phyloP scores from a whole-genome alignment of 35 echinoderm and acorn worm genomes.

The Apostichopus californicus region DNA sequence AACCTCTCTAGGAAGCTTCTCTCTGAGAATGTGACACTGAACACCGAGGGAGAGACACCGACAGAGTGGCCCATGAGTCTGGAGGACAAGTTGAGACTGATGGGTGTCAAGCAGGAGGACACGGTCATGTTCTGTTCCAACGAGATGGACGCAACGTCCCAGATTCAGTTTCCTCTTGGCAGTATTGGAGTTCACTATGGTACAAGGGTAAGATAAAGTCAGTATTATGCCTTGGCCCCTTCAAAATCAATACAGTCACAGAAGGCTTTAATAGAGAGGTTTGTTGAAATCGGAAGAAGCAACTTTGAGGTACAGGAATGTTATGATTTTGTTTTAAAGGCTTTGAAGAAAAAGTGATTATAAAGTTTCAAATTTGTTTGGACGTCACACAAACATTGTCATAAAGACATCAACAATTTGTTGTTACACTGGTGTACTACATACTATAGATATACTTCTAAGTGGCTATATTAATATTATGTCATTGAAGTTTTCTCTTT shows the following conservation, averaged over 20 bases:
- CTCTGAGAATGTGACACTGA: neutral
- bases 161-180: conserved; percentile 61
- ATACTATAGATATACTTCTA: too few relatives aligned
- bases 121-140: conserved; percentile 82
- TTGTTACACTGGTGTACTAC: too few relatives aligned
- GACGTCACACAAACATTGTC: too few relatives aligned
- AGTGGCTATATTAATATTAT: too few relatives aligned
- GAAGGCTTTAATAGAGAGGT: too few relatives aligned
- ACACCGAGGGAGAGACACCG: neutral
- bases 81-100: conserved; percentile 63
- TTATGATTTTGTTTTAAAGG: too few relatives aligned
- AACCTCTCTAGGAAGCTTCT: conserved; percentile 73
- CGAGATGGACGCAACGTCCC: conserved; percentile 11
- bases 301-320: too few relatives aligned
- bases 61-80: conserved; percentile 44
- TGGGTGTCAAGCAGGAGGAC: conserved; percentile 71
- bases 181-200: conserved; percentile 89
- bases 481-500: too few relatives aligned
- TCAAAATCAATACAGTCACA: neutral
- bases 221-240: neutral
- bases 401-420: too few relatives aligned
- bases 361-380: too few relatives aligned
- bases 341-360: too few relatives aligned
- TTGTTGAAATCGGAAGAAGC: too few relatives aligned
- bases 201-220: conserved; percentile 60